These are phyloP conservation scores for Macrotus californicus DNA, from an alignment of 2,113 vertebrate species.

Conservation along the genomic window DNA sequence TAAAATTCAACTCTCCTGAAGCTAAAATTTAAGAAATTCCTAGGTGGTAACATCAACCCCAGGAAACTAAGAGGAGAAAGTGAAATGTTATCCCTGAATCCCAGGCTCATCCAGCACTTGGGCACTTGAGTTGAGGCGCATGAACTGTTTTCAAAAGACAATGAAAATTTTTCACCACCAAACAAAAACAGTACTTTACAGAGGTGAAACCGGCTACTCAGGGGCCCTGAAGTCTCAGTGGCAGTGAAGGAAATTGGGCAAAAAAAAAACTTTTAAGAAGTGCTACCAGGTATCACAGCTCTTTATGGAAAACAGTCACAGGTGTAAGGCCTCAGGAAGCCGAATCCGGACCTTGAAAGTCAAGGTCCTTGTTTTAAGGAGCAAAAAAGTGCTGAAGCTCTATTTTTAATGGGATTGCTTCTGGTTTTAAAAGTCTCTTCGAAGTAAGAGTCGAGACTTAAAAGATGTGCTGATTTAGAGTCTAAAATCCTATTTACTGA, in stretches of 20 bases:
- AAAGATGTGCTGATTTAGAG: not conserved
- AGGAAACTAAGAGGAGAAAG: not conserved
- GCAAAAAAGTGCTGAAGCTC: not conserved
- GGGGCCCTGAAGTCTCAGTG: not conserved
- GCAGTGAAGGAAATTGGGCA: not conserved
- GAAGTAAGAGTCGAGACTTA: not conserved
- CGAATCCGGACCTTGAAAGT: not conserved
- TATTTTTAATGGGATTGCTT: not conserved
- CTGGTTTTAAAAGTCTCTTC: not conserved
- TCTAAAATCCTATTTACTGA: not conserved
- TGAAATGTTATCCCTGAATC: not conserved
- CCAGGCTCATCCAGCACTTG: not conserved
- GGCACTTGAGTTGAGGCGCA: not conserved
- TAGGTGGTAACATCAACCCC: constrained; percentile 30
- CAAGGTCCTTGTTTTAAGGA: not conserved
- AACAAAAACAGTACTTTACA: constrained; percentile 24
- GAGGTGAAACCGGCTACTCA: not conserved
- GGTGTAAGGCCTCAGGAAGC: not conserved
- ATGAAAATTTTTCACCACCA: not conserved
- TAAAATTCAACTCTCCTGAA: not conserved
- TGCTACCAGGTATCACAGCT: not conserved
- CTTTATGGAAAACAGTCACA: not conserved
- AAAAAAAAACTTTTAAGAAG: not conserved
- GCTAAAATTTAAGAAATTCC: not conserved
- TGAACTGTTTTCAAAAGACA: constrained; percentile 8